Evolutionary conservation across 2,888 invertebrate genomes (phyloP).

Genomic region (Cremastobaeus sp.): DNA sequence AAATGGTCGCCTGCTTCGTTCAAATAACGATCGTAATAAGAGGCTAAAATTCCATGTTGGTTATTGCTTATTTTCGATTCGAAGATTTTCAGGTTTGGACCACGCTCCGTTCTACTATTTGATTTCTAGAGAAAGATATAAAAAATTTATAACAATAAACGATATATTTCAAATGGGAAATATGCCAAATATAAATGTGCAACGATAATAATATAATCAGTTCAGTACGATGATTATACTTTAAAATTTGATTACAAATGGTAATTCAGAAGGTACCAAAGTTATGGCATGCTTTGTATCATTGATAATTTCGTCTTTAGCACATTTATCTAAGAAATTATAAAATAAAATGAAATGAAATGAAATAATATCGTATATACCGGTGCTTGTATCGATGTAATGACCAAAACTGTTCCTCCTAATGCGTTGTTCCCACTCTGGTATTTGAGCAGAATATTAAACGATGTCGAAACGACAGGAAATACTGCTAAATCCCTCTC

Average conservation of each 20-base stretch:
- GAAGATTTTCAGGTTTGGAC: slow-evolving; percentile 85
- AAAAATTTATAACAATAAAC: neutral
- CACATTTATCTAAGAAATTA: neutral
- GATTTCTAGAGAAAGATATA: slow-evolving; percentile 80
- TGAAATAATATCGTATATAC: slow-evolving; percentile 73
- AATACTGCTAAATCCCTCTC: slow-evolving; percentile 92
- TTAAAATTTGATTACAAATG: neutral
- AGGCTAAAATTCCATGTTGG: slow-evolving; percentile 87
- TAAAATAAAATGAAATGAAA: slow-evolving; percentile 28
- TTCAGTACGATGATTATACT: neutral
- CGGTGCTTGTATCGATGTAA: slow-evolving; percentile 87
- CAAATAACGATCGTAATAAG: slow-evolving; percentile 92
- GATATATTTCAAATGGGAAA: neutral
- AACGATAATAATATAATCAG: no score
- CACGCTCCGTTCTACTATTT: slow-evolving; percentile 86
- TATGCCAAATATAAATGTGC: no score
- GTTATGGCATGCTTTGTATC: no score
- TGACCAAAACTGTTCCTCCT: slow-evolving; percentile 89
- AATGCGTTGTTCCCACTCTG: slow-evolving; percentile 87
- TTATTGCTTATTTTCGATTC: slow-evolving; percentile 90
- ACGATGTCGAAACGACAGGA: slow-evolving; percentile 92
- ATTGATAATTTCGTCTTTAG: no score
- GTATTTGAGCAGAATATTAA: slow-evolving; percentile 88
- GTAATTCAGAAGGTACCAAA: no score
- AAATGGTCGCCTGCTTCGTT: slow-evolving; percentile 92